phyloP scores from a whole-genome alignment of 2,113 vertebrate genomes.

The Buteo buteo region DNA sequence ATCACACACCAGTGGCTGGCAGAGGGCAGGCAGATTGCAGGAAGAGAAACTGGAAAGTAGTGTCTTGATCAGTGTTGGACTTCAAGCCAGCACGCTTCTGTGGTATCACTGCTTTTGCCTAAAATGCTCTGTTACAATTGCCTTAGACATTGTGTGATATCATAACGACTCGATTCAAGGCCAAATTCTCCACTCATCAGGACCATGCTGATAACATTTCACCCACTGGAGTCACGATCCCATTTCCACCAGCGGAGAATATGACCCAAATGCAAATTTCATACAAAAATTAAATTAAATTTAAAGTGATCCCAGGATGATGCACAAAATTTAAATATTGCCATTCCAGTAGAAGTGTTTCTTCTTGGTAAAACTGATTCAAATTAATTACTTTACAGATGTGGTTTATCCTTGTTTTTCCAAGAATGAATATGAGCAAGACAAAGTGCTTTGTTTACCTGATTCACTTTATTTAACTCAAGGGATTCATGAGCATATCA shows the following conservation, averaged over 20 bases:
- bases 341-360: neutral
- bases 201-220: neutral
- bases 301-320: neutral
- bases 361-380: neutral
- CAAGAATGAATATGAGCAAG: neutral
- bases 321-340: neutral
- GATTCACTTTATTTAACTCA: constrained; percentile 26
- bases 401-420: neutral
- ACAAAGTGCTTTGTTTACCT: constrained; percentile 39
- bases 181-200: neutral
- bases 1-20: constrained; percentile 56
- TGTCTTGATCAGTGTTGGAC: neutral
- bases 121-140: neutral
- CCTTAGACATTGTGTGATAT: neutral
- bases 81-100: neutral
- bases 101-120: neutral
- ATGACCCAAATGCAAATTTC: neutral
- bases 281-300: neutral
- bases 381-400: neutral
- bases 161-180: neutral
- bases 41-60: neutral
- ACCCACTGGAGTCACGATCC: neutral
- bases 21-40: constrained; percentile 50
- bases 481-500: neutral
- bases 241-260: neutral